phyloP scores from a whole-genome alignment of 2,797 vertebrate genomes.

The Pristis pectinata region DNA sequence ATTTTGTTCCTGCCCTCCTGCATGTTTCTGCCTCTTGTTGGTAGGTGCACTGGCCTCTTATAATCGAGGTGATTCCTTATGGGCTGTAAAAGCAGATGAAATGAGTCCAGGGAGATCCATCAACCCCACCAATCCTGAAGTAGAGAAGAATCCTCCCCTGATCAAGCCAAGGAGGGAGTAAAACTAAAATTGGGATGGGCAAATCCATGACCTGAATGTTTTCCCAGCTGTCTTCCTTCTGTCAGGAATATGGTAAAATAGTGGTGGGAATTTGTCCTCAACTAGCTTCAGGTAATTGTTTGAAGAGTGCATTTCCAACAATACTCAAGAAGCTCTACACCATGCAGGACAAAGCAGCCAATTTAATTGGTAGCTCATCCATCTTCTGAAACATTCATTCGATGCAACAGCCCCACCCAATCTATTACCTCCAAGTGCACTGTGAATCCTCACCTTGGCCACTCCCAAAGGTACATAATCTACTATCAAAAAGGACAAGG shows the following conservation, averaged over 20 bases:
- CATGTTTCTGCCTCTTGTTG: neutral
- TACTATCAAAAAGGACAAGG: too few species aligned
- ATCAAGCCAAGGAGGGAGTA: neutral
- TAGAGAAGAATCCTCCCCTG: neutral
- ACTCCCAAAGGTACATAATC: too few species aligned
- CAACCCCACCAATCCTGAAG: neutral
- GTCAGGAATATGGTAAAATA: neutral
- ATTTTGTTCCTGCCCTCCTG: neutral
- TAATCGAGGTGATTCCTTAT: neutral
- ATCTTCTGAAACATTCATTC: too few species aligned
- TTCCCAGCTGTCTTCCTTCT: neutral
- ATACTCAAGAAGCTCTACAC: too few species aligned
- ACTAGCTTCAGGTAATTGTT: neutral
- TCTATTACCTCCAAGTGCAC: too few species aligned
- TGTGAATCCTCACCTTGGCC: too few species aligned
- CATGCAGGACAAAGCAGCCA: too few species aligned
- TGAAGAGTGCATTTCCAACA: too few species aligned
- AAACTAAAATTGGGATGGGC: neutral
- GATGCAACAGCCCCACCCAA: too few species aligned
- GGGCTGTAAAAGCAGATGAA: neutral
- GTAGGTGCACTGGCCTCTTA: neutral
- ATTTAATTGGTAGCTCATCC: too few species aligned
- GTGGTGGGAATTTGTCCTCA: neutral
- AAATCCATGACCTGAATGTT: too few species aligned
- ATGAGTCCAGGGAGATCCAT: neutral